Base-by-base conservation (phyloP, 2,113 vertebrate species). In the Ammodytes dubius region DNA sequence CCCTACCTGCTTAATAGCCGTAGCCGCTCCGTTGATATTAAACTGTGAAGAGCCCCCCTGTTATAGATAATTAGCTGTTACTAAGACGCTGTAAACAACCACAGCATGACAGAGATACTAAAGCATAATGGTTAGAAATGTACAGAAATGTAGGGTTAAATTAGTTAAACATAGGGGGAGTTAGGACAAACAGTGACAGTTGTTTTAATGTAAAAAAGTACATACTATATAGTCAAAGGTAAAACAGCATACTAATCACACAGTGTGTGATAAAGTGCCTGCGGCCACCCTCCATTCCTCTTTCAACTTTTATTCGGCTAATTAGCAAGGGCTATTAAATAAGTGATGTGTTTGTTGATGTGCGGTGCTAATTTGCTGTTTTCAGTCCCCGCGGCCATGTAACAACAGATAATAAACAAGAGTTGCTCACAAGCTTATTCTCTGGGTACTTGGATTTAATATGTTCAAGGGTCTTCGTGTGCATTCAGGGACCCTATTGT, bases 321-420 rank as follows among this genome's bases (percentile, higher is more conserved):
- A 86, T 90, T 92, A 88, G 85, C 73, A 50, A 79, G 70, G 60
- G 77, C 84, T 89, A 77, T 86, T 90, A 83, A 88, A 93, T 89
- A 87, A 90, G 72, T 88, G 77, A 88, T 88, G 65, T 86, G 84
- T 87, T 87, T 88, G 84, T 86, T 87, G 78, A 68, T 75, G 77
- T 63, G 75, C 37, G 7, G 40, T 61, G 77, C 74, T 90, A 83
- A 89, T 88, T 82, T 89, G 86, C 81, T 88, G 74, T 83, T 82
- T 89, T 87, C 67, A 50, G 59, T 83, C 86, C 87, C 76, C 47
- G 66, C 37, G 70, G 88, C 74, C 77, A 71, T 81, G 69, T 75
- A 88, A 87, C 76, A 77, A 74, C 40, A 77, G 70, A 76, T 67
- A 80, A 85, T 81, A 88, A 87, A 87, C 45, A 52, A 69, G 59